A percentile compares a stretch with the other conserved stretches of the same genome.
Conservation (phyloP, 2,797 vertebrate species). For the Babyrousa celebensis region DNA sequence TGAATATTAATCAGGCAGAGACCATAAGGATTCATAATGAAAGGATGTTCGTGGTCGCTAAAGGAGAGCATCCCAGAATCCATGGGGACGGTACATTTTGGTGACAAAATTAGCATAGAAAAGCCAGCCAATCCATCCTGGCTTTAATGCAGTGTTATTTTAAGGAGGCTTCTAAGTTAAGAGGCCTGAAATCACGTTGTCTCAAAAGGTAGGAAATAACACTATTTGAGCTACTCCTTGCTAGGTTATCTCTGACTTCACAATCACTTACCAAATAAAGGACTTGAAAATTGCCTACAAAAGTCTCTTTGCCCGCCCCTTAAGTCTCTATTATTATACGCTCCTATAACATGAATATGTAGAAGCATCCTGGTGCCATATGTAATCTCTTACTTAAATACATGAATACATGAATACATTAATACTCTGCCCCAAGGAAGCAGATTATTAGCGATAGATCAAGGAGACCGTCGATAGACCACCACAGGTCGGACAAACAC, state of each 20-base stretch:
- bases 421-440: background rate
- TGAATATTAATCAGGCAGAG: constrained; percentile 74
- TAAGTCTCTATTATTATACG: constrained; percentile 16
- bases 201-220: constrained; percentile 54
- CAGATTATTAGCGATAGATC: background rate
- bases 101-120: constrained; percentile 49
- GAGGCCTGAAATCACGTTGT: constrained; percentile 72
- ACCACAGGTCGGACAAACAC: background rate
- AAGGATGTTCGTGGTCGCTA: constrained; percentile 36
- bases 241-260: constrained; percentile 80
- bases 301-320: background rate
- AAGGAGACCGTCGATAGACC: background rate
- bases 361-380: background rate
- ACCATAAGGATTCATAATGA: constrained; percentile 59
- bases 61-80: constrained; percentile 5
- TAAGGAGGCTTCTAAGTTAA: constrained; percentile 60
- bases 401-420: too few species aligned
- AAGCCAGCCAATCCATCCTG: constrained; percentile 38
- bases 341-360: constrained; percentile 38
- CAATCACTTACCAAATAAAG: constrained; percentile 78
- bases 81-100: background rate
- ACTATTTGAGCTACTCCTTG: constrained; percentile 61
- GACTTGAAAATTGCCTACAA: constrained; percentile 26
- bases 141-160: constrained; percentile 33
- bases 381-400: constrained; percentile 50